Conservation (phyloP, 2,113 vertebrate species). For the Pogona vitticeps region DNA sequence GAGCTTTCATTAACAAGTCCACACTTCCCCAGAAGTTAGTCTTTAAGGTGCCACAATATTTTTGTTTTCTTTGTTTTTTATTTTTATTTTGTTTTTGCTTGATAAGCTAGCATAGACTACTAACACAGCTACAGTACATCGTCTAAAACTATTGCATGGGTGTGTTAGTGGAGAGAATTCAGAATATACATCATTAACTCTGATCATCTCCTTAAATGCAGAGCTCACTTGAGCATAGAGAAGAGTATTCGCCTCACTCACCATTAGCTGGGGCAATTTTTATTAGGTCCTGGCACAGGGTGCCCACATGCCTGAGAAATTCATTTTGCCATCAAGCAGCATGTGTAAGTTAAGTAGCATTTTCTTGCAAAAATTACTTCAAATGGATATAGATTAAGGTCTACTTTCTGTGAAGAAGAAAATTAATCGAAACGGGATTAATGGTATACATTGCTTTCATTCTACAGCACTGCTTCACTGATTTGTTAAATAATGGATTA, state of each 20-base stretch:
- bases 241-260: slow-evolving; percentile 67
- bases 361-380: slow-evolving; percentile 74
- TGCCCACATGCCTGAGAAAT: slow-evolving; percentile 69
- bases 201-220: slow-evolving; percentile 71
- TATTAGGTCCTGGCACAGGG: slow-evolving; percentile 76
- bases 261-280: slow-evolving; percentile 75
- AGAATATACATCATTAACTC: slow-evolving; percentile 79
- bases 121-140: slow-evolving; percentile 69
- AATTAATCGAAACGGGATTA: slow-evolving; percentile 85
- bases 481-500: slow-evolving; percentile 77
- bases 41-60: neutral
- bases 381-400: slow-evolving; percentile 92
- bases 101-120: slow-evolving; percentile 76
- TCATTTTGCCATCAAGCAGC: slow-evolving; percentile 74
- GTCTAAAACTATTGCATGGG: slow-evolving; percentile 67
- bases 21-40: too few relatives aligned
- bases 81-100: neutral
- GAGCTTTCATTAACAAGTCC: too few relatives aligned
- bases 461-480: slow-evolving; percentile 76
- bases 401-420: slow-evolving; percentile 79
- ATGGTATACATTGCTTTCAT: slow-evolving; percentile 75
- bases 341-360: slow-evolving; percentile 73
- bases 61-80: neutral
- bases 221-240: slow-evolving; percentile 73
- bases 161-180: slow-evolving; percentile 66